phyloP scores from a whole-genome alignment of 1,140 invertebrate species.

The Drosophila nannoptera region DNA sequence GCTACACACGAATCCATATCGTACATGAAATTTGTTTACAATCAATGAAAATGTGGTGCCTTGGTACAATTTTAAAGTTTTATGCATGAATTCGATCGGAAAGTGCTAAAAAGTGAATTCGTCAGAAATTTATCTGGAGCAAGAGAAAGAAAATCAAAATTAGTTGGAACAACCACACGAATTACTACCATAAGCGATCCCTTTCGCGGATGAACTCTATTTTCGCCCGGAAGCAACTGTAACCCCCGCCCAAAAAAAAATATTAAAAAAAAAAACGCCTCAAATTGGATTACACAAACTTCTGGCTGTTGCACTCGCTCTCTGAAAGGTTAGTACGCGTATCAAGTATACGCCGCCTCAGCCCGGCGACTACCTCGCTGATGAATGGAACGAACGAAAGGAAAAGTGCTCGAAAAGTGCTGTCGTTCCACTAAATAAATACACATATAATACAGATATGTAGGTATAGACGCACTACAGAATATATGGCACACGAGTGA shows the following conservation, averaged over 20 bases:
- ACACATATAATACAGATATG: conserved; percentile 27
- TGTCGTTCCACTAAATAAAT: conserved; percentile 48
- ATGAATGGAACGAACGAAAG: conserved; percentile 55
- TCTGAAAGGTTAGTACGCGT: conserved; percentile 67
- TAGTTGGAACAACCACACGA: not conserved
- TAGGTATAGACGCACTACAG: conserved; percentile 21
- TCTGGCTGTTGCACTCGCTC: conserved; percentile 68
- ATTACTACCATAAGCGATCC: not conserved
- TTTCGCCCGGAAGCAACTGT: conserved; percentile 52
- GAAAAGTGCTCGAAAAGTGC: conserved; percentile 61
- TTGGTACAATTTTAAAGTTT: conserved; percentile 60
- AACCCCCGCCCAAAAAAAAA: conserved; percentile 14
- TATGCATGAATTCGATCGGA: conserved; percentile 38
- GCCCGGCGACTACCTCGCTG: conserved; percentile 1
- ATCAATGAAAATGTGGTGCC: conserved; percentile 63
- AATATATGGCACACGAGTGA: conserved; percentile 9
- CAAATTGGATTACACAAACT: conserved; percentile 74
- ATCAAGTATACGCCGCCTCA: conserved; percentile 57
- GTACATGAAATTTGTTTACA: conserved; percentile 18
- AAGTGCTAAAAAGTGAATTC: conserved; percentile 36
- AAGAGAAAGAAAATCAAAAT: not conserved
- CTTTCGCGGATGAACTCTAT: conserved; percentile 25
- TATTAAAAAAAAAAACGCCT: conserved; percentile 42
- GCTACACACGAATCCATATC: conserved; percentile 7
- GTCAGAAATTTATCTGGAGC: not conserved